Evolutionary conservation across 1,140 invertebrate species (phyloP), one percentile per base, ranked within the genome.

Genomic region (Drosophila trapezifrons): DNA sequence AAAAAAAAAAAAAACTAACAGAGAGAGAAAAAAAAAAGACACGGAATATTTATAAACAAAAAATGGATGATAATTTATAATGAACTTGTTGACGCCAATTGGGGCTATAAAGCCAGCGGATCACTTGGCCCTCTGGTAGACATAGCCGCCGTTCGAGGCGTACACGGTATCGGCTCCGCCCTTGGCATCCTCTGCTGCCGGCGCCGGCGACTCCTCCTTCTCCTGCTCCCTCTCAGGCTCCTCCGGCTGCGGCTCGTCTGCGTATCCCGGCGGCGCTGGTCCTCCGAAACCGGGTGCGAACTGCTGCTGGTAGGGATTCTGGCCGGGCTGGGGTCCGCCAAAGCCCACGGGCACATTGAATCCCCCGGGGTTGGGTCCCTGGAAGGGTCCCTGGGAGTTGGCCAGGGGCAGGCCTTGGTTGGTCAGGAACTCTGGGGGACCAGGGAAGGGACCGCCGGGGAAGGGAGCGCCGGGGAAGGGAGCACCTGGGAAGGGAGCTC

Each of bases 91-190:
- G 70, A 29, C 35, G 45, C 18, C 35, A 17, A 47, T 51, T 20
- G 15, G 35, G 38, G 46, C 71, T 72, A 79, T 79, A 76, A 79
- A 76, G 22, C 55, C 57, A 12, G 3, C 20, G 64, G 6, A 22
- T 87, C 38, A 89, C 60, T 74, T 70, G 67, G 66, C 51, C 25
- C 67, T 65, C 42, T 87, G 69, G 76, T 91, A 91, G 54, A 91
- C 69, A 45, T 91, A 91, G 20, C 90, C 90, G 22, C 90, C 90
- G 55, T 91, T 91, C 20, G 90, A n/a, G 9, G 78, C 90, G 25
- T 91, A 91, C 20, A 89, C 15, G n/a, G 83, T 87, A 9, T 89
- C 83, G 4, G 64, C 64, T 38, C 22, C 12, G 58, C 45, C 42
- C 49, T 83, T 57, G 55, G 38, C 52, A 67, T 60, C 54, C 38